Evolutionary conservation across 2,888 invertebrate genomes (phyloP).

Genomic region (Aphidius colemani): DNA sequence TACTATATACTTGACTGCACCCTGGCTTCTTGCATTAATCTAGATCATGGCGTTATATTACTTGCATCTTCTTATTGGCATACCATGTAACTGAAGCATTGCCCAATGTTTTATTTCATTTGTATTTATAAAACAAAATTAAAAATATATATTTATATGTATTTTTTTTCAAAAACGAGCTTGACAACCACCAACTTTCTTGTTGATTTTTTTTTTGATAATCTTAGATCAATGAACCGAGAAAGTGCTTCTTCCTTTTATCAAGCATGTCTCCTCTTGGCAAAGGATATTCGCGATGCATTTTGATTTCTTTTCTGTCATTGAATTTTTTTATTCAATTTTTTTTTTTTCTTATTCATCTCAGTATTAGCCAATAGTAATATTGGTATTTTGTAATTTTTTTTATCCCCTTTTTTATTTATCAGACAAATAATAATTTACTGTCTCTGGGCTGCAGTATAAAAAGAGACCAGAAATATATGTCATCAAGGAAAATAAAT

Average conservation of each 20-base stretch:
- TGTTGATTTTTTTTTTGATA: background rate
- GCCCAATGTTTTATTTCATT: slow-evolving; percentile 19
- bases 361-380: too few species aligned
- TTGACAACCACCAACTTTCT: too few species aligned
- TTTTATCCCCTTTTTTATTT: slow-evolving; percentile 33
- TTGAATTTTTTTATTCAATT: too few species aligned
- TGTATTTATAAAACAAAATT: slow-evolving; percentile 1
- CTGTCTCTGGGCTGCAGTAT: slow-evolving; percentile 34
- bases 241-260: slow-evolving; percentile 10
- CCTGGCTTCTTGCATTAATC: slow-evolving; percentile 47
- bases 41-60: slow-evolving; percentile 53
- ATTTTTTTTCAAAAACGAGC: background rate
- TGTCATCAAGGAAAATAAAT: slow-evolving; percentile 33
- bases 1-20: slow-evolving; percentile 43
- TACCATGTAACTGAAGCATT: slow-evolving; percentile 33
- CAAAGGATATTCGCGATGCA: slow-evolving; percentile 16
- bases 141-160: background rate
- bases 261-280: background rate
- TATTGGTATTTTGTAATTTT: background rate
- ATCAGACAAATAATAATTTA: slow-evolving; percentile 50
- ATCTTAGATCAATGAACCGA: slow-evolving; percentile 12
- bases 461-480: slow-evolving; percentile 37
- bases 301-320: slow-evolving; percentile 17
- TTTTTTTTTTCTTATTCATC: too few species aligned
- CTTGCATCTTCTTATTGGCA: slow-evolving; percentile 44